Conservation (phyloP, 2,113 vertebrate species). For the Heterotilapia buettikoferi region DNA sequence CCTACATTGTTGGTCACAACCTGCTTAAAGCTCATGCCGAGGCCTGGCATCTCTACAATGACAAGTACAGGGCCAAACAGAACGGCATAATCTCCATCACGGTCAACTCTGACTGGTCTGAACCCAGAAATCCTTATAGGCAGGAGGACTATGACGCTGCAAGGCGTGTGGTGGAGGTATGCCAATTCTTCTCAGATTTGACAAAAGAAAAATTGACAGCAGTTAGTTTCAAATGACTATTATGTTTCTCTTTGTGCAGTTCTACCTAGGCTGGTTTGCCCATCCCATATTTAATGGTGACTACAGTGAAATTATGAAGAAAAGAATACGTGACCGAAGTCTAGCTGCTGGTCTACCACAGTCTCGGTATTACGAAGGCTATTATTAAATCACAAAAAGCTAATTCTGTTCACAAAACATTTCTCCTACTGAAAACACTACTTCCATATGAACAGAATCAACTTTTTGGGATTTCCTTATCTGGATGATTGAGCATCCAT, state of each 20-base stretch:
- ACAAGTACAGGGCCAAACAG: conserved; percentile 77
- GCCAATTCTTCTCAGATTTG: neutral
- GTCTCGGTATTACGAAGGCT: conserved; percentile 75
- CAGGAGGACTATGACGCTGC: conserved; percentile 85
- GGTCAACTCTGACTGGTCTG: conserved; percentile 90
- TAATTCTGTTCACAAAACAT: no score
- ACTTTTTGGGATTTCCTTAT: no score
- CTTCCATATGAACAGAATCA: no score
- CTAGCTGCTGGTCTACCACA: conserved; percentile 73
- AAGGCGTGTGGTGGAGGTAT: conserved; percentile 78
- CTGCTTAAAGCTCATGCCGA: conserved; percentile 89
- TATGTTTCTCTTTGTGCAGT: conserved; percentile 68
- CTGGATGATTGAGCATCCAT: no score
- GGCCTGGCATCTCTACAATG: conserved; percentile 91
- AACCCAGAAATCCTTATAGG: conserved; percentile 85
- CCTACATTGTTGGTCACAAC: conserved; percentile 86
- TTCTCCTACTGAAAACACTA: no score
- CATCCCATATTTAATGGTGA: conserved; percentile 93
- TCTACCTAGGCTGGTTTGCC: conserved; percentile 92
- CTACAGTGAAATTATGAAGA: conserved; percentile 89
- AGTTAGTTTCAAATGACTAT: neutral
- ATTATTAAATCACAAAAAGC: neutral
- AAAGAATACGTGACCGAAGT: conserved; percentile 78
- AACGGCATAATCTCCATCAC: conserved; percentile 87
- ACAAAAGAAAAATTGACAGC: neutral